Conservation (phyloP, 2,113 vertebrate genomes). For the Neotragus moschatus region DNA sequence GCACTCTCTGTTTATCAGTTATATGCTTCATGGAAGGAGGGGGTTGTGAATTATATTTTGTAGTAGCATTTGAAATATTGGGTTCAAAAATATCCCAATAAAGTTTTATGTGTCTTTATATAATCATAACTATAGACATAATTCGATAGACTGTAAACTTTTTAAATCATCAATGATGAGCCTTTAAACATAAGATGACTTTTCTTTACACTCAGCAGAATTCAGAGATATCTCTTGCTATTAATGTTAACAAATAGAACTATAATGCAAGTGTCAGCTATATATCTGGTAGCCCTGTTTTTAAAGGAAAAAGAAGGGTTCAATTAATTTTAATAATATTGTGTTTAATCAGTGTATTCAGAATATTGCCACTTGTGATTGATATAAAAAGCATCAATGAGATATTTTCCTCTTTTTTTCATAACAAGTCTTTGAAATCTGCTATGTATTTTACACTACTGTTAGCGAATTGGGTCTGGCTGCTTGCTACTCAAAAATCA, state of each 20-base stretch:
- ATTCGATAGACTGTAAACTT: background rate
- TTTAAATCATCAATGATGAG: background rate
- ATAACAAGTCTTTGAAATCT: background rate
- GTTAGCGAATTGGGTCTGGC: background rate
- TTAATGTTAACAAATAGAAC: background rate
- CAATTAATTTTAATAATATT: background rate
- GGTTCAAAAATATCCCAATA: background rate
- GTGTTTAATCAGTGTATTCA: background rate
- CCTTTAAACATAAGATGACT: background rate
- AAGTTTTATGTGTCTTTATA: background rate
- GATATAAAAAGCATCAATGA: background rate
- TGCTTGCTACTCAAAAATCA: background rate
- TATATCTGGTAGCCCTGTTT: background rate
- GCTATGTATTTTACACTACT: background rate
- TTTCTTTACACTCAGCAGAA: background rate
- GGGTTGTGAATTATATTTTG: background rate
- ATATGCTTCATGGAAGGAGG: background rate
- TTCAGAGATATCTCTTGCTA: background rate
- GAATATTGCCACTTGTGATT: background rate
- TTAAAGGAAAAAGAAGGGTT: background rate
- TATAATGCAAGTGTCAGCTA: background rate
- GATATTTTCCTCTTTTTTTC: background rate
- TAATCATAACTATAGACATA: background rate
- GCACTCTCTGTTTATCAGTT: background rate
- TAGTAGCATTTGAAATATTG: constrained; percentile 20